Base-by-base conservation (phyloP, 2,797 vertebrate species). In the Semotilus atromaculatus region DNA sequence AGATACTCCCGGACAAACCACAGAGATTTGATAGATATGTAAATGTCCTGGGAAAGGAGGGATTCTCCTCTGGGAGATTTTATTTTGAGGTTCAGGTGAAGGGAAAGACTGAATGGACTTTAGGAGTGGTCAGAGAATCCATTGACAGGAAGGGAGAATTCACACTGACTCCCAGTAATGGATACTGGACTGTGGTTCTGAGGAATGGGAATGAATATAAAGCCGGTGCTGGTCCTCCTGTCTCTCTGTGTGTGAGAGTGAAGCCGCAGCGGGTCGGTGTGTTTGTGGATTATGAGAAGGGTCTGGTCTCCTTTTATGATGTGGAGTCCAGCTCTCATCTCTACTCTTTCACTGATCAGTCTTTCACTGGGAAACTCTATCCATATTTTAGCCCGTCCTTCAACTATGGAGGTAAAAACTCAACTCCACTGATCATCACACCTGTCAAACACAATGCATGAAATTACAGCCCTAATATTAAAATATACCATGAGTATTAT, bases 101-200 rank as follows among this genome's bases (percentile, higher is more conserved):
- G 67, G 36, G 36, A 26, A 86, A 81, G 84, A 68, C 45, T 1
- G 0, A 26, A 0, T 86, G 79, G 84, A 3, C 3, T 9, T 51
- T 86, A 26, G 79, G 84, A 10, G 71, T 86, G 45, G 58, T 5
- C 40, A 72, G 0, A 26, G 64, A 68, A 45, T 74, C 79, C 0
- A 58, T 78, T 29, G 51, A 74, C 19, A 81, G 55, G 23, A 88
- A 81, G 7, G 87, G 87, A 31, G 0, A 10, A 0, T 31, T 71
- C 18, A 11, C 3, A 19, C 5, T 31, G 0, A 58, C 1, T 1
- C 87, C 86, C 3, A 5, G 16, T 3, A 1, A 85, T 38, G 88
- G 89, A 14, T 86, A 19, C 45, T 91, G 90, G 90, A 78, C 29
- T 1, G 13, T 91, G 5, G 1, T 40, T 0, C 6, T 87, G 34